A percentile compares a stretch with the other conserved stretches of the same genome.
Evolutionary conservation across 2,113 vertebrate species (phyloP).

Genomic region (Telmatochromis sp.): DNA sequence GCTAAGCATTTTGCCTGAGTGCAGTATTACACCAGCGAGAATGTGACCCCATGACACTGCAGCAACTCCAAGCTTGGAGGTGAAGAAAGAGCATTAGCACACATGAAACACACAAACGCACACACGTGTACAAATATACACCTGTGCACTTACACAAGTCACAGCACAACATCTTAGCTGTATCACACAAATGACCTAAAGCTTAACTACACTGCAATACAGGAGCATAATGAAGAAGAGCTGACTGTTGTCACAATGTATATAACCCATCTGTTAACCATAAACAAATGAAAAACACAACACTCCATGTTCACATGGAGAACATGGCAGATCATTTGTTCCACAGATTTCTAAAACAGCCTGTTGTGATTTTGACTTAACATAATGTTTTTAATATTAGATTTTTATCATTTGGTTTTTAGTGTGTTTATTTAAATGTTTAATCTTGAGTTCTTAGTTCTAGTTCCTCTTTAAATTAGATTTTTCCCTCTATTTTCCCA

Average conservation of each 20-base stretch:
- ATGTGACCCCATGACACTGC: constrained; percentile 26
- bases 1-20: background rate
- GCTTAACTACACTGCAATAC: background rate
- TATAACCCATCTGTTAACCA: background rate
- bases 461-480: background rate
- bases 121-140: background rate
- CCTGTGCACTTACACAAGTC: background rate
- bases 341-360: background rate
- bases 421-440: background rate
- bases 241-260: background rate
- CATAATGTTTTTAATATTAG: background rate
- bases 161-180: background rate
- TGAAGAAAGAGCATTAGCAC: background rate
- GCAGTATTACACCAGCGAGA: background rate
- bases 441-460: background rate
- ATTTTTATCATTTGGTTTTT: background rate
- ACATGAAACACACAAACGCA: background rate
- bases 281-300: background rate
- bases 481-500: background rate
- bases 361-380: background rate
- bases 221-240: background rate
- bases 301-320: background rate
- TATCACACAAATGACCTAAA: background rate
- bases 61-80: constrained; percentile 6
- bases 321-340: background rate